Conservation (phyloP, 2,113 vertebrate species). For the Hydrolagus affinis region DNA sequence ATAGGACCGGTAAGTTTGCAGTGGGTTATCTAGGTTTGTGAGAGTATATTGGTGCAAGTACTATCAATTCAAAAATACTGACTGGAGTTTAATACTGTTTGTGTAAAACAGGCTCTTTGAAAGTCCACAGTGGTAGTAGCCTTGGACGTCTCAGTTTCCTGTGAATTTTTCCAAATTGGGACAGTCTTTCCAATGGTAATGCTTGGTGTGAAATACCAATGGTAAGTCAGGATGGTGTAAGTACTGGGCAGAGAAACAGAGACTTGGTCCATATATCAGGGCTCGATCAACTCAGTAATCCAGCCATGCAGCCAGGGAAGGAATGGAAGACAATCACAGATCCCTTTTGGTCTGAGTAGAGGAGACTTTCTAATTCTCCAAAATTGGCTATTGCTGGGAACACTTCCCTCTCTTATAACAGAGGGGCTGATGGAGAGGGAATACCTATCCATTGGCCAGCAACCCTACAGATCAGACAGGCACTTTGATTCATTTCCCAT, state of each 20-base stretch:
- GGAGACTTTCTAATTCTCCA: too few species aligned
- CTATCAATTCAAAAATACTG: neutral
- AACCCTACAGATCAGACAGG: too few species aligned
- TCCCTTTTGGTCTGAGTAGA: too few species aligned
- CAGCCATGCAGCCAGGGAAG: too few species aligned
- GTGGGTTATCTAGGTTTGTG: conserved; percentile 14
- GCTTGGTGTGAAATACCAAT: neutral
- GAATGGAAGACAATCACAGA: neutral
- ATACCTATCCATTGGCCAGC: too few species aligned
- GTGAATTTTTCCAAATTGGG: neutral
- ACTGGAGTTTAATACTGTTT: conserved; percentile 27
- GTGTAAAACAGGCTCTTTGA: neutral
- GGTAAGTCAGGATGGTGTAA: neutral
- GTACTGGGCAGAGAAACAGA: neutral
- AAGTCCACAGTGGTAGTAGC: neutral
- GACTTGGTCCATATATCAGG: neutral
- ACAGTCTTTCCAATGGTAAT: neutral
- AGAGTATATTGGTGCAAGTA: neutral
- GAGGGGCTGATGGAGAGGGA: too few species aligned
- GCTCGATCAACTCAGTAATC: neutral
- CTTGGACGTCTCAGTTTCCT: neutral
- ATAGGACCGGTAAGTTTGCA: conserved; percentile 17
- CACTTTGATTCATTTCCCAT: too few species aligned
- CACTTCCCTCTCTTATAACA: too few species aligned
- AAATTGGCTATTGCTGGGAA: too few species aligned